A percentile compares a stretch with the other conserved stretches of the same genome.
Conservation (phyloP, 2,113 vertebrate genomes). For the Triplophysa dalaica region DNA sequence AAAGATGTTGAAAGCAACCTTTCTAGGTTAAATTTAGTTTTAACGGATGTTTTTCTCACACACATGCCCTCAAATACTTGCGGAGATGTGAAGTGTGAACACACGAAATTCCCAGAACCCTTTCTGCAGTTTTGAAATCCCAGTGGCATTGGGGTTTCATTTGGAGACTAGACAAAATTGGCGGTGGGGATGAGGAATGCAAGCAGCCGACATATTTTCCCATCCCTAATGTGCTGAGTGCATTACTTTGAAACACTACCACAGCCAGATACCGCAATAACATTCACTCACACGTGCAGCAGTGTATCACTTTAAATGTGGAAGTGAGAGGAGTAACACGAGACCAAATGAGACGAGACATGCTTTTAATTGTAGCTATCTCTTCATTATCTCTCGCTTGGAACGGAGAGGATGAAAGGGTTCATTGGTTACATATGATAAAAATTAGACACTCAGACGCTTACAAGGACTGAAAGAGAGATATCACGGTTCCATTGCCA, state of each 20-base stretch:
- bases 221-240: constrained; percentile 10
- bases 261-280: background rate
- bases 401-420: constrained; percentile 20
- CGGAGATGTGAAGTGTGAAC: background rate
- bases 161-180: background rate
- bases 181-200: background rate
- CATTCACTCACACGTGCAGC: constrained; percentile 27
- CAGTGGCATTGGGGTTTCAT: constrained; percentile 5
- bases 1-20: background rate
- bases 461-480: constrained; percentile 14
- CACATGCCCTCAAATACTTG: constrained; percentile 22
- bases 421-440: constrained; percentile 22
- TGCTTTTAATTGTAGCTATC: background rate
- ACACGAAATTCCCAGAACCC: background rate
- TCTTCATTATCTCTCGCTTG: constrained; percentile 5
- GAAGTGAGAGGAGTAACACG: background rate
- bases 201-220: constrained; percentile 11
- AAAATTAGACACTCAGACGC: background rate
- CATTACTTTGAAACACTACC: constrained; percentile 13
- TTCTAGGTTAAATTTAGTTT: background rate
- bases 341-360: constrained; percentile 11
- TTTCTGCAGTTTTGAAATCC: background rate
- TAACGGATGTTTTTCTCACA: constrained; percentile 20
- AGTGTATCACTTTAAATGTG: constrained; percentile 20
- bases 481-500: constrained; percentile 3